Percentiles rank a stretch among this genome's conserved stretches.
Evolutionary conservation across 2,113 vertebrate genomes (phyloP).

Genomic region (Hymenochirus boettgeri): DNA sequence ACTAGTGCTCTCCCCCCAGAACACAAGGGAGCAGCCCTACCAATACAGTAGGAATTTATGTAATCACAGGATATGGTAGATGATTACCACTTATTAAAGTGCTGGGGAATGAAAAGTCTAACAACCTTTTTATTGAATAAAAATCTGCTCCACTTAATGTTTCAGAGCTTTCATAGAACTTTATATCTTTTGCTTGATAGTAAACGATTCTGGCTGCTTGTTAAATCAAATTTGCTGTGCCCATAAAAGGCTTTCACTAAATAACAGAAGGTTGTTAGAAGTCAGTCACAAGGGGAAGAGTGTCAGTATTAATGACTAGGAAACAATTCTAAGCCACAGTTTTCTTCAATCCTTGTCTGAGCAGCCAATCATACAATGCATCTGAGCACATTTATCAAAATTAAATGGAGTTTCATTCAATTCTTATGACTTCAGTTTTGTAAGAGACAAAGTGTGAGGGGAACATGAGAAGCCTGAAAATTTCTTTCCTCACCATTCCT

Average conservation of each 20-base stretch:
- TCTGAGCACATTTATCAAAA: slow-evolving; percentile 37
- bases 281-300: background rate
- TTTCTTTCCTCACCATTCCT: no score
- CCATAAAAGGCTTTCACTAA: background rate
- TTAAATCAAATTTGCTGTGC: slow-evolving; percentile 30
- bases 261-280: slow-evolving; percentile 14
- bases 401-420: slow-evolving; percentile 34
- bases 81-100: slow-evolving; percentile 44
- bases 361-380: slow-evolving; percentile 24
- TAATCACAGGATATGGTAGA: slow-evolving; percentile 22
- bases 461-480: slow-evolving; percentile 2
- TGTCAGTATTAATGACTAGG: slow-evolving; percentile 36
- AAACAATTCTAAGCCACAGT: slow-evolving; percentile 5
- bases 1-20: slow-evolving; percentile 40
- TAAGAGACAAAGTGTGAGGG: slow-evolving; percentile 18
- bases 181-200: slow-evolving; percentile 11
- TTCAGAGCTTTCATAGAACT: slow-evolving; percentile 10
- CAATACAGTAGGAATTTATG: slow-evolving; percentile 46
- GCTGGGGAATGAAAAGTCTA: slow-evolving; percentile 16
- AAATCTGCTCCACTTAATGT: slow-evolving; percentile 30
- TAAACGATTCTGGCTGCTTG: slow-evolving; percentile 10
- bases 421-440: slow-evolving; percentile 33
- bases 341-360: slow-evolving; percentile 13
- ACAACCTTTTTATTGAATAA: slow-evolving; percentile 21
- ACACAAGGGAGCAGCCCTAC: slow-evolving; percentile 44